Evolutionary conservation across 2,113 vertebrate species (phyloP), one percentile per base, ranked within the genome.

Genomic region (Sakesphorus luctuosus): DNA sequence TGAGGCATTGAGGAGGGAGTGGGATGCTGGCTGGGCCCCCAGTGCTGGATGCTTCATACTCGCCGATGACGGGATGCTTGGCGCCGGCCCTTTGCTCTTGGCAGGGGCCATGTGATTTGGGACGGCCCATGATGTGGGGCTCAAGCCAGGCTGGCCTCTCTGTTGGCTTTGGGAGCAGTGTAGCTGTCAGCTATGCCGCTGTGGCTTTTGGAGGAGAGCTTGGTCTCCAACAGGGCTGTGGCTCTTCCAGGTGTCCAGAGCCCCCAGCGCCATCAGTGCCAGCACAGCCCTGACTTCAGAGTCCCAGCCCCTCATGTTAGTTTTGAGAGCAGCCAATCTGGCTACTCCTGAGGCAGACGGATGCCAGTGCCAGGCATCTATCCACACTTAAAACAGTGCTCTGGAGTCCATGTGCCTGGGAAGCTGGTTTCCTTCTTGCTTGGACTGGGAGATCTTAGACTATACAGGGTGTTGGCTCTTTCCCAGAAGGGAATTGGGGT

Each of bases 161-260:
- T 0, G 0, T 19, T 89, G 40, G 23, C 75, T 74, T 52, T 91
- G 61, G 61, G 65, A 94, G 44, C 49, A 28, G 44, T 0, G 0
- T 31, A 38, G 74, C 81, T 79, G 72, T 85, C 5, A 0, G 71
- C 72, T 2, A 0, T 72, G 67, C 66, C 0, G 4, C 69, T 88
- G 52, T 5, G 19, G n/a, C 69, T 87, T 18, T 25, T 16, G 3
- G 0, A 62, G 56, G 44, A 71, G 47, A 63, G 52, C 38, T 94
- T 40, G 49, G 61, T 38, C 33, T 86, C 43, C 10, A 2, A 2
- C 2, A 1, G 46, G n/a, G 26, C 65, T 0, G 0, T 1, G 1
- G 78, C 50, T 92, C 38, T 82, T 53, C 87, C 2, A 1, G 6
- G 18, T 9, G 16, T 40, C 26, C 11, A 9, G 36, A 75, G 47